A percentile compares a stretch with the other conserved stretches of the same genome.
These are phyloP conservation scores for Coreius guichenoti DNA, from an alignment of 2,797 vertebrate species.

Conservation along the genomic window DNA sequence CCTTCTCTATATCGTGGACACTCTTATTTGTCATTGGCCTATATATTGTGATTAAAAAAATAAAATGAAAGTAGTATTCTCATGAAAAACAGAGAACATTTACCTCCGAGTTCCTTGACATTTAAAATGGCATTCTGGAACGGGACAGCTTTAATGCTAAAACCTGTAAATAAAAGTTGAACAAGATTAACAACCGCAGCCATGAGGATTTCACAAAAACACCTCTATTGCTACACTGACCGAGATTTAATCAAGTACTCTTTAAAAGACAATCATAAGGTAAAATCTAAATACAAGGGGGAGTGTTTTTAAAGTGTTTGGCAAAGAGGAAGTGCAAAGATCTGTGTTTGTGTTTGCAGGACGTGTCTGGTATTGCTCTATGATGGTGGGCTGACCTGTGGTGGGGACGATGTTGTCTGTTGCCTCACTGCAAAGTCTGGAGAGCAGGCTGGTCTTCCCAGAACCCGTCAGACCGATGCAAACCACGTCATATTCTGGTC, in stretches of 20 bases:
- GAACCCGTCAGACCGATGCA: slow-evolving; percentile 88
- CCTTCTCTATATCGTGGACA: neutral
- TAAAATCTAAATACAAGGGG: neutral
- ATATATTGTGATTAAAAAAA: neutral
- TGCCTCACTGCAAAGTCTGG: slow-evolving; percentile 84
- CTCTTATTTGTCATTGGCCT: neutral
- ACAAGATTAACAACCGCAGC: slow-evolving; percentile 1
- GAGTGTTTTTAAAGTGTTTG: slow-evolving; percentile 1
- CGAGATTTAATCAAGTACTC: neutral
- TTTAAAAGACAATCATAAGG: neutral
- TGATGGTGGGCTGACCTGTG: slow-evolving; percentile 76
- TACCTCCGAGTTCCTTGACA: slow-evolving; percentile 92
- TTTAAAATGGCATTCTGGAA: slow-evolving; percentile 89
- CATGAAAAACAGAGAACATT: slow-evolving; percentile 26
- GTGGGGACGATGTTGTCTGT: slow-evolving; percentile 82
- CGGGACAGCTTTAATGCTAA: slow-evolving; percentile 90
- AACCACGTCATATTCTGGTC: slow-evolving; percentile 88
- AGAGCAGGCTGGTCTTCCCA: slow-evolving; percentile 86
- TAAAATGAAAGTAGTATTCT: neutral
- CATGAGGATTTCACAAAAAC: slow-evolving; percentile 28
- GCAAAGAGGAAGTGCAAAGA: slow-evolving; percentile 23
- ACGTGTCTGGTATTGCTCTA: slow-evolving; percentile 25
- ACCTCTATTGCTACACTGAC: neutral
- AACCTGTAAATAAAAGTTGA: slow-evolving; percentile 78
- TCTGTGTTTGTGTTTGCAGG: slow-evolving; percentile 33